Conservation (phyloP, 2,113 vertebrate genomes). For the Caranx ignobilis region DNA sequence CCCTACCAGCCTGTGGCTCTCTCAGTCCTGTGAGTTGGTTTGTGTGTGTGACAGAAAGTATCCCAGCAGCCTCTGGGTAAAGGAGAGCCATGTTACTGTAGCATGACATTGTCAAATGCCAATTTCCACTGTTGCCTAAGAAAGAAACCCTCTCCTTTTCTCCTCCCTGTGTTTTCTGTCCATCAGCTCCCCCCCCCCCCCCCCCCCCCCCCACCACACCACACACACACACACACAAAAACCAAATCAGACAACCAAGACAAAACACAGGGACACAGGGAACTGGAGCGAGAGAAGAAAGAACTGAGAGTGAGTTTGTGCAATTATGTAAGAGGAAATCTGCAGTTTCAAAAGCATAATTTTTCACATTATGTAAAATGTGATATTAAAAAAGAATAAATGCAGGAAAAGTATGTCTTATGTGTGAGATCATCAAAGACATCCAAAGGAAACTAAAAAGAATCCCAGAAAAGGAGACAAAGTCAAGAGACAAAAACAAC, state of each 20-base stretch:
- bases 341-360: conserved; percentile 15
- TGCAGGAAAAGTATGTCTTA: not conserved
- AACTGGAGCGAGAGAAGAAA: conserved; percentile 29
- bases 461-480: not conserved
- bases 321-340: conserved; percentile 33
- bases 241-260: not conserved
- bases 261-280: conserved; percentile 10
- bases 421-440: not conserved
- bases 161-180: conserved; percentile 20
- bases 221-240: not conserved
- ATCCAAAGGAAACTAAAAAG: not conserved
- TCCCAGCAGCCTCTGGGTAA: conserved; percentile 42
- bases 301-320: conserved; percentile 28
- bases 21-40: conserved; percentile 1
- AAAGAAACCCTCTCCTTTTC: conserved; percentile 6
- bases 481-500: conserved; percentile 19
- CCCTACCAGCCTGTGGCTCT: not conserved
- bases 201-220: not conserved
- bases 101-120: conserved; percentile 33
- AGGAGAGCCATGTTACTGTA: conserved; percentile 24
- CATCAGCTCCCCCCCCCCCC: not conserved
- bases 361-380: conserved; percentile 15
- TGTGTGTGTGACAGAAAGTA: conserved; percentile 36
- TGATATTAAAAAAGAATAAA: not conserved
- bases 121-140: not conserved